Base-by-base conservation (phyloP, 1,140 invertebrate species). In the Yoshiicerus persimilis region DNA sequence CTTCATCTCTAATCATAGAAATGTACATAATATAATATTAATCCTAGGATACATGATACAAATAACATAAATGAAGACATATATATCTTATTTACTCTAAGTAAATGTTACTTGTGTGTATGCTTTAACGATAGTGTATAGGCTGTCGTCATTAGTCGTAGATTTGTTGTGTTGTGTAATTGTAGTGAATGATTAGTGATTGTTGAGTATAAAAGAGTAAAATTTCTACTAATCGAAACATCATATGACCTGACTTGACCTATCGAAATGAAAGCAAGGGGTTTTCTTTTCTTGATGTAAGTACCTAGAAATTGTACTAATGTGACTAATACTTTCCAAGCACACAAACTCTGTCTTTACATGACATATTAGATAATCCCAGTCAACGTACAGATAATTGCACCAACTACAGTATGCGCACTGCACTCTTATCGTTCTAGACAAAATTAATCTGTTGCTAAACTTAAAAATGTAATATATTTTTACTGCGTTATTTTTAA, bases 201-300 rank as follows among this genome's bases (percentile, higher is more conserved):
- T 70, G 64, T 30, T 30, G 64, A 56, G 64, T 38, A 80, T 34
- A 80, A 80, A 80, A 38, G 32, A 80, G 75, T 38, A n/a, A 36
- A 77, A 36, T 30, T 77, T 80, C 32, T 80, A 34, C 3, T 23
- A 77, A 30, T 4, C 75, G 13, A 38, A 80, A 36, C 70, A 80
- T 80, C 75, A 80, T 80, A 80, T 80, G 75, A 80, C 75, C 75
- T 80, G 75, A 80, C 75, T 80, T 80, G 75, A 80, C 75, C 75
- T 38, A 80, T 20, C 30, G 75, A 80, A 80, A 80, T 10, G 32
- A 80, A 36, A 36, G 32, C 20, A 36, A 56, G 47, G 47, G n/a
- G n/a, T 16, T 56, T 56, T 56, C 47, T 56, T n/a, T 56, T 56
- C 16, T n/a, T 56, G n/a, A n/a, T n/a, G n/a, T n/a, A n/a, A n/a